Conservation (phyloP, 2,888 invertebrate genomes). For the Glyphotaelius pellucidus region DNA sequence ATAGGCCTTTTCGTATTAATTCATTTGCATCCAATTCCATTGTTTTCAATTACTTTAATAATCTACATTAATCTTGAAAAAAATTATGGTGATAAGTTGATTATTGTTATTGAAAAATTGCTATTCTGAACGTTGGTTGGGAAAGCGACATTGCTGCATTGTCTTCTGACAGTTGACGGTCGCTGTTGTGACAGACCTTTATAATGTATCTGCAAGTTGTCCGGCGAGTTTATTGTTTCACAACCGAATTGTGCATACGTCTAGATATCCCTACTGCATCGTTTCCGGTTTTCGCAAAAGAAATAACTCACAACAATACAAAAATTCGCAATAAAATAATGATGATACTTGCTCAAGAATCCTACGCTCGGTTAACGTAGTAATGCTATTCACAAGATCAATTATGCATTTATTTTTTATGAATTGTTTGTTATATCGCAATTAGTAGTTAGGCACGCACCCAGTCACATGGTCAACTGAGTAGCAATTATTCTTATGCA, state of each 20-base stretch:
- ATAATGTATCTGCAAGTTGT: background rate
- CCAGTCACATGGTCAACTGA: background rate
- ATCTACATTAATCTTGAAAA: background rate
- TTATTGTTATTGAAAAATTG: background rate
- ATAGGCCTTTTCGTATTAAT: background rate
- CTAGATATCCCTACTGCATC: background rate
- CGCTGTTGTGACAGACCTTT: background rate
- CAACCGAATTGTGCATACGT: background rate
- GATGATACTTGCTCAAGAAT: background rate
- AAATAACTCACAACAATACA: background rate
- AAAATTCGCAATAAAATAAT: background rate
- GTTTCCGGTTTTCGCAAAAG: background rate
- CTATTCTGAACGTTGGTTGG: background rate
- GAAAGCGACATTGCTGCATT: background rate
- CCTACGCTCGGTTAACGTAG: background rate
- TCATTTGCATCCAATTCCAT: background rate
- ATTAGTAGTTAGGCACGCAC: background rate
- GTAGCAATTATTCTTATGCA: background rate
- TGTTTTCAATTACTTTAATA: background rate
- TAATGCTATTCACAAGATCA: background rate
- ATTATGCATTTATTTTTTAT: background rate
- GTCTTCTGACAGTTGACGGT: background rate
- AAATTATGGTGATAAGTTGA: background rate
- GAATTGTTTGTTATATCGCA: background rate
- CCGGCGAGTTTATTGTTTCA: background rate